Evolutionary conservation across 2,888 invertebrate species (phyloP).

Genomic region (Caradrina clavipalpis): DNA sequence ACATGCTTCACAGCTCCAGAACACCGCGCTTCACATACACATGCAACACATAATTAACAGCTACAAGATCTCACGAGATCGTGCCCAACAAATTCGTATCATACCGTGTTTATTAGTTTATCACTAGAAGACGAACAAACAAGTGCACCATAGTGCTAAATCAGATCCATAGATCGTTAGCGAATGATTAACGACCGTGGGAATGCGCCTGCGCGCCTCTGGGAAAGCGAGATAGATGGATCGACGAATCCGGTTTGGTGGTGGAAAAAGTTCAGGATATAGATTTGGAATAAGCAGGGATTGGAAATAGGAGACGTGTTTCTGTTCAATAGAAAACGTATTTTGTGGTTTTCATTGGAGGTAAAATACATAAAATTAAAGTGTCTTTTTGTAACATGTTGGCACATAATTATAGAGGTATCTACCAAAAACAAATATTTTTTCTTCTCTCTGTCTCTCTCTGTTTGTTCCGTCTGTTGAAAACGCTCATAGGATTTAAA

Average conservation of each 20-base stretch:
- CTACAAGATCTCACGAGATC: slow-evolving; percentile 41
- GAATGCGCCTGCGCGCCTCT: slow-evolving; percentile 66
- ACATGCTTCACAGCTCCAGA: background rate
- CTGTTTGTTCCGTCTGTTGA: too few species aligned
- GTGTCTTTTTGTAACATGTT: too few species aligned
- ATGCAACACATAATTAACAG: slow-evolving; percentile 34
- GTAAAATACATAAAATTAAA: too few species aligned
- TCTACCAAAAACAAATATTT: too few species aligned
- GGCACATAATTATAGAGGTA: too few species aligned
- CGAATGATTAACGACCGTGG: slow-evolving; percentile 75
- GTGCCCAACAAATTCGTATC: slow-evolving; percentile 45
- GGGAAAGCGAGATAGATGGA: slow-evolving; percentile 63
- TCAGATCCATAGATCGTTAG: slow-evolving; percentile 72
- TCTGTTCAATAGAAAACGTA: background rate
- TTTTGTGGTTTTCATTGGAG: background rate
- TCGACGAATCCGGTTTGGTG: slow-evolving; percentile 54
- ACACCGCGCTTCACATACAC: slow-evolving; percentile 15
- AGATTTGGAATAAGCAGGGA: slow-evolving; percentile 9
- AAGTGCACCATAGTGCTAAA: slow-evolving; percentile 67
- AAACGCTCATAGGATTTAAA: too few species aligned
- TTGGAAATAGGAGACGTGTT: background rate
- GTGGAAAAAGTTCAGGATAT: slow-evolving; percentile 53
- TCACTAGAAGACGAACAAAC: slow-evolving; percentile 61
- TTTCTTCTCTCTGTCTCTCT: too few species aligned
- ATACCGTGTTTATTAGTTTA: slow-evolving; percentile 62